Evolutionary conservation across 2,888 invertebrate genomes (phyloP), one percentile per base, ranked within the genome.

Genomic region (Lasioglossum villosulum): DNA sequence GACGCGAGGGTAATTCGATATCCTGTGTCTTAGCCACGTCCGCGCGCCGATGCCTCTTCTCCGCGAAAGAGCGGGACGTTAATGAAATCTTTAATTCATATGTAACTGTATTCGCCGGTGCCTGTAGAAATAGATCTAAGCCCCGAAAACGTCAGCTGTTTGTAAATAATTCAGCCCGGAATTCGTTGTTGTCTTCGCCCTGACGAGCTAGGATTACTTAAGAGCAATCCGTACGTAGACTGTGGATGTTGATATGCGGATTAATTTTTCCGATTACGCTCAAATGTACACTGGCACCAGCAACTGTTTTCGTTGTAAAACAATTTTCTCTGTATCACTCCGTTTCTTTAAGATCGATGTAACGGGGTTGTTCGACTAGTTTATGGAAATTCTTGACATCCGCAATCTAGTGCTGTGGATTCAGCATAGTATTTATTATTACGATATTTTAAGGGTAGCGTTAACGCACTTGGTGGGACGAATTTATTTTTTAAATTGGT

Each of bases 1-100:
- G 87, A 87, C 73, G 77, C 74, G 86, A 71, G 56, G 77, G 75
- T 90, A 89, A 90, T 90, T 90, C 79, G 83, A 90, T 90, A 87
- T 89, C 80, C 80, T 79, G 80, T 84, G 81, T 86, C 89, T 81
- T 81, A 78, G 76, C 63, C 42, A 63, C n/a, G n/a, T n/a, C n/a
- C n/a, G n/a, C n/a, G n/a, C 37, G 63, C 42, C 72, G 74, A 83
- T 85, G 80, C 56, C 42, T 75, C 37, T 72, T 42, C 23, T 34
- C 10, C 37, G 70, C 30, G 48, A 66, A 59, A 63, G 75, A 37
- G 37, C 76, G 75, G 68, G 78, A 27, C 73, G 82, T 77, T 87
- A 82, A 89, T 84, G 78, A 80, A 88, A 88, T 75, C 76, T 72
- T 75, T 83, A 23, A 14, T 75, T 79, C 59, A 73, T 80, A n/a